Evolutionary conservation across 37 sponge, comb jelly and placozoan species (phyloP), one percentile per base, ranked within the genome.

Genomic region (Cladorhizidae sp.): DNA sequence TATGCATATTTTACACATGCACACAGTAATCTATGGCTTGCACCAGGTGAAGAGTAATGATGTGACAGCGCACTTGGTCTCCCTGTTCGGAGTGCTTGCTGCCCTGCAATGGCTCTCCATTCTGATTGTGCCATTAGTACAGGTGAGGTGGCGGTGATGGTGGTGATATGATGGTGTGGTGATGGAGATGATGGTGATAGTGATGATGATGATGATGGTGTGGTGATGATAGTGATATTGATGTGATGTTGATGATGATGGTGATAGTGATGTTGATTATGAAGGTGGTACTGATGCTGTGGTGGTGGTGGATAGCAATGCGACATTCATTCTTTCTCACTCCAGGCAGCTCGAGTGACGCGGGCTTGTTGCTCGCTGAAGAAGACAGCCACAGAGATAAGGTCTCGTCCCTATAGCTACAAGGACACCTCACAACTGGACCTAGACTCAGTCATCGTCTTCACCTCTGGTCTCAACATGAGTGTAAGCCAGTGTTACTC

Each of bases 351-450:
- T 26, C 41, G 93, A 58, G 80, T 93, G 54, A 93, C 89, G 23
- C 41, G 64, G 1, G 72, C 83, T 22, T 86, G 89, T 29, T 50
- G 29, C 12, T 49, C 67, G 50, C 56, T 93, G 59, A 77, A 70
- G 54, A 85, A 81, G 59, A 39, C 70, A 0, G 86, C 82, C 5
- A 49, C 80, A 57, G 89, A 93, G 67, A 50, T 93, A 21, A 56
- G 89, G 17, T 63, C 93, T 0, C 80, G 93, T 0, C 93, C 93
- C 14, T 93, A 85, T 72, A 78, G 73, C 79, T 93, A 93, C 78
- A 61, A 35, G 6, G 93, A 93, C 65, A 88, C 89, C 22, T 82
- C 93, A 2, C 89, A 88, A 43, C 74, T 88, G 25, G 86, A 85
- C 52, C 70, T 93, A 33, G 93, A 93, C 80, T 93, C 93, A 28